Base-by-base conservation (phyloP, 2,797 vertebrate species). In the Anguilla megastoma region DNA sequence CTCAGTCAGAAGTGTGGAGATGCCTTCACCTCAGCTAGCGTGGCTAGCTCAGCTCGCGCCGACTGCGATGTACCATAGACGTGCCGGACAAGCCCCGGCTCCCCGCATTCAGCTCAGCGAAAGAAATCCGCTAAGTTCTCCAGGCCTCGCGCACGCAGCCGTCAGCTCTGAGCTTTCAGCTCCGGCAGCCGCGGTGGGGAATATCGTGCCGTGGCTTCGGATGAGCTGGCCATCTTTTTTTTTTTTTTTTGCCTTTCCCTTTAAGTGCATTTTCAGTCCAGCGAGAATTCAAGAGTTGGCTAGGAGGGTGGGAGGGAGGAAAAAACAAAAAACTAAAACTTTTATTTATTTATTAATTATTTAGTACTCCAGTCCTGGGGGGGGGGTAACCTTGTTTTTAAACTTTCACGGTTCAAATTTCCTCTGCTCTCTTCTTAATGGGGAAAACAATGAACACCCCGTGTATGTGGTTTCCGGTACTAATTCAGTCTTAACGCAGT, bases 101-200 rank as follows among this genome's bases (percentile, higher is more conserved):
- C 92, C 91, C 89, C 83, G 90, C 94, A 92, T 92, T 91, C 92
- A 93, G 92, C 92, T 90, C 63, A 69, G 92, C 92, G 92, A 92
- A 92, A 94, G 89, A 87, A 93, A 94, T 94, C 90, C 90, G 91
- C 90, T 93, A 91, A 92, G 90, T 93, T 91, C 92, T 91, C 93
- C 93, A 89, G 92, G 36, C 91, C 92, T 87, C 91, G 92, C 89
- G 89, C 92, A n/a, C n/a, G 90, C 86, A 86, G 91, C 63, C 91
- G 89, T 85, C 90, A 89, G 91, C 92, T 90, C 90, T 89, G 87
- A 54, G 84, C 89, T 90, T 91, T 60, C 90, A 92, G 91, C 91
- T 91, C 91, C 92, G 91, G 91, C 91, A 91, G 92, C 89, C 88
- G 90, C 88, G 33, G 92, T 90, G 90, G 92, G 88, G 86, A 91